A percentile compares a stretch with the other conserved stretches of the same genome.
Conservation (phyloP, 2,888 invertebrate species). For the Iselma pallidipennis region DNA sequence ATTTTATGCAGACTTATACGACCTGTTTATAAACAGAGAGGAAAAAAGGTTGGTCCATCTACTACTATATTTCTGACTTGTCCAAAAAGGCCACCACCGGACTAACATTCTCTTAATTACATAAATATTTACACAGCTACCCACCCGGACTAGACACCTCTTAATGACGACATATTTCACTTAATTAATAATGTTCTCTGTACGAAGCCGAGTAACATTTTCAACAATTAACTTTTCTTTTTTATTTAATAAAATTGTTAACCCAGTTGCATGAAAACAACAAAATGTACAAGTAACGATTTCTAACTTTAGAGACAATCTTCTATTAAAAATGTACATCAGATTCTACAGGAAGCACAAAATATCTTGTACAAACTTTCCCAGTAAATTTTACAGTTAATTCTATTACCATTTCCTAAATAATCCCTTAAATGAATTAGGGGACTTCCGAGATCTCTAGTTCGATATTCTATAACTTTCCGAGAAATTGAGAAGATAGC, state of each 20-base stretch:
- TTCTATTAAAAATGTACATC: constrained; percentile 41
- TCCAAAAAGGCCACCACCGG: background rate
- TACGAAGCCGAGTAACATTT: background rate
- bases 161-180: constrained; percentile 26
- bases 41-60: no score
- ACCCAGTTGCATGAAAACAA: background rate
- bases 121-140: constrained; percentile 27
- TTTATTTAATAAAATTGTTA: no score
- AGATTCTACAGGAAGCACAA: constrained; percentile 27
- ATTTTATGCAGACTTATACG: no score
- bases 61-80: background rate
- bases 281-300: background rate
- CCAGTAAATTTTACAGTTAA: constrained; percentile 29
- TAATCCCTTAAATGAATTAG: constrained; percentile 28
- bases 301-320: constrained; percentile 31
- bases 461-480: constrained; percentile 21
- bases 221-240: background rate
- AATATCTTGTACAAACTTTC: constrained; percentile 19
- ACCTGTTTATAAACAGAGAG: no score
- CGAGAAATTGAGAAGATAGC: background rate
- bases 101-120: constrained; percentile 23
- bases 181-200: constrained; percentile 21
- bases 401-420: constrained; percentile 29
- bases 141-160: constrained; percentile 10
- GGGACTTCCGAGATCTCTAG: constrained; percentile 19